Evolutionary conservation across 2,888 invertebrate species (phyloP).

Genomic region (Trypoxylon attenuatum): DNA sequence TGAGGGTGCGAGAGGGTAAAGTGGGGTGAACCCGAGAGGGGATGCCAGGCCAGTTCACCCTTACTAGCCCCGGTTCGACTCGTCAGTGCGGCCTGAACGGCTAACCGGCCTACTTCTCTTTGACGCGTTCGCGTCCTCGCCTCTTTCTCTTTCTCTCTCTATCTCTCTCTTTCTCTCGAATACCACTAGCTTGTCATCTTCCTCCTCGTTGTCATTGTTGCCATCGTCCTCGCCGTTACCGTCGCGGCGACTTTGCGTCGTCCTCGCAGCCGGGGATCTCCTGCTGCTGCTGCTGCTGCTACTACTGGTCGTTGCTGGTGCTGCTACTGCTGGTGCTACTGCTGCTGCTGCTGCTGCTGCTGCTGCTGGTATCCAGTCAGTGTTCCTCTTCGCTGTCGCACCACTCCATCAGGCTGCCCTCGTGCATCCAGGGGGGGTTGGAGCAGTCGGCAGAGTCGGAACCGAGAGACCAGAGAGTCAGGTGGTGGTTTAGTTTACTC

Average conservation of each 20-base stretch:
- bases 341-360: too few relatives aligned
- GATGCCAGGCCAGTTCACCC: constrained; percentile 63
- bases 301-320: too few relatives aligned
- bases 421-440: too few relatives aligned
- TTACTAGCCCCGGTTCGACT: constrained; percentile 60
- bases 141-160: constrained; percentile 25
- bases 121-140: constrained; percentile 17
- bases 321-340: too few relatives aligned
- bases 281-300: too few relatives aligned
- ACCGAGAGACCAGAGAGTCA: too few relatives aligned
- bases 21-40: constrained; percentile 58
- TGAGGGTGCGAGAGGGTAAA: constrained; percentile 47
- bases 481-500: neutral
- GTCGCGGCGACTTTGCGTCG: too few relatives aligned
- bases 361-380: too few relatives aligned
- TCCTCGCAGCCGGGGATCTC: neutral
- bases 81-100: constrained; percentile 74
- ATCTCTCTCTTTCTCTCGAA: neutral
- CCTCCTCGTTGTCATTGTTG: neutral
- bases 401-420: too few relatives aligned
- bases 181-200: neutral
- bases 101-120: constrained; percentile 71
- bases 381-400: too few relatives aligned
- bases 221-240: neutral
- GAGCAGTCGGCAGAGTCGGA: too few relatives aligned